A percentile compares a stretch with the other conserved stretches of the same genome.
Evolutionary conservation across 1,140 invertebrate species (phyloP).

Genomic region (Drosophila azteca): DNA sequence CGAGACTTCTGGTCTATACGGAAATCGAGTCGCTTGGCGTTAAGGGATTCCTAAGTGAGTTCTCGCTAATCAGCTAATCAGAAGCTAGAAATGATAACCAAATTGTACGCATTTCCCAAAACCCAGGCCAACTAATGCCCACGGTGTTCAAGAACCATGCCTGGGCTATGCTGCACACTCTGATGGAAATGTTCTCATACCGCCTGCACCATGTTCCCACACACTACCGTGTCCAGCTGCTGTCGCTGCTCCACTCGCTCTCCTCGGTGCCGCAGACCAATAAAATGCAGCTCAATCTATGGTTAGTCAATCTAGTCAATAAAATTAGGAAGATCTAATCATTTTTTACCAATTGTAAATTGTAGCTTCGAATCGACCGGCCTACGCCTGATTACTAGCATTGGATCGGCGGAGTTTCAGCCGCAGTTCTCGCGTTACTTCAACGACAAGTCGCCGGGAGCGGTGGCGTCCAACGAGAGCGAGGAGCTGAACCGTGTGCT

Average conservation of each 20-base stretch:
- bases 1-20: slow-evolving; percentile 95
- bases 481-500: slow-evolving; percentile 97
- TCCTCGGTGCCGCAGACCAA: slow-evolving; percentile 96
- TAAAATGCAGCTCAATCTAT: slow-evolving; percentile 96
- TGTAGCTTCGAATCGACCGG: slow-evolving; percentile 94
- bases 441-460: slow-evolving; percentile 89
- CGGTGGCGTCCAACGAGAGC: slow-evolving; percentile 95
- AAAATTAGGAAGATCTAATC: slow-evolving; percentile 75
- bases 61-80: background rate
- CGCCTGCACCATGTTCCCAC: slow-evolving; percentile 98
- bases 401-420: slow-evolving; percentile 96
- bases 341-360: background rate
- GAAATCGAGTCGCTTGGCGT: slow-evolving; percentile 98
- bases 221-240: slow-evolving; percentile 95
- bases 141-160: slow-evolving; percentile 96
- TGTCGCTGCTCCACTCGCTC: slow-evolving; percentile 94
- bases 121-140: slow-evolving; percentile 92
- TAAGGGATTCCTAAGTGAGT: slow-evolving; percentile 97
- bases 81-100: background rate
- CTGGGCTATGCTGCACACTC: slow-evolving; percentile 96
- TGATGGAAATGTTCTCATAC: slow-evolving; percentile 98
- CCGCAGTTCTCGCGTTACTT: slow-evolving; percentile 94
- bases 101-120: slow-evolving; percentile 1
- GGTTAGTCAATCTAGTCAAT: slow-evolving; percentile 75
- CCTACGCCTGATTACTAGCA: slow-evolving; percentile 93